Percentiles rank a stretch among this genome's conserved stretches.
phyloP scores from a whole-genome alignment of 2,797 vertebrate species.

The Halcyon leucocephala region DNA sequence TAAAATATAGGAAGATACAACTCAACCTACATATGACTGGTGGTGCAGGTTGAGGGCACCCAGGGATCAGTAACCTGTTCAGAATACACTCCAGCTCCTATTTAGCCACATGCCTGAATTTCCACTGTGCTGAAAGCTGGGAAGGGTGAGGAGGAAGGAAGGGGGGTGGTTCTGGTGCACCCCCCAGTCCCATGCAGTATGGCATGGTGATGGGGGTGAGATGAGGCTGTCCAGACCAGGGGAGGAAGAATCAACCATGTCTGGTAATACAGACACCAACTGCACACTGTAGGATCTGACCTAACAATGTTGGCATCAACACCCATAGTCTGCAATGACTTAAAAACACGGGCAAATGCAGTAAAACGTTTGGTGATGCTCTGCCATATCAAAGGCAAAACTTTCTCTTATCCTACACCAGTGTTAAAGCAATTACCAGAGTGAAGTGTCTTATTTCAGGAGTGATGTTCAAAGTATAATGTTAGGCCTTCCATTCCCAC shows the following conservation, averaged over 20 bases:
- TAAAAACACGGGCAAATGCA: background rate
- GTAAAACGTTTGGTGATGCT: background rate
- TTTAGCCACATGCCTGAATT: background rate
- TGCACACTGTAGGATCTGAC: background rate
- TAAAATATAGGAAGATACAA: background rate
- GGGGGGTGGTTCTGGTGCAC: background rate
- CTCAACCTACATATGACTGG: fast-evolving
- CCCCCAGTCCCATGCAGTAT: background rate
- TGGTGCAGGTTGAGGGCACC: background rate
- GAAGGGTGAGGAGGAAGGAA: background rate
- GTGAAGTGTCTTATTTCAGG: background rate
- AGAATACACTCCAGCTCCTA: background rate
- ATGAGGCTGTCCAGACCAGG: background rate
- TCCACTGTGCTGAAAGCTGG: background rate
- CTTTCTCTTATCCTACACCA: background rate
- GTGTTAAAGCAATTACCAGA: background rate
- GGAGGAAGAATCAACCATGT: background rate
- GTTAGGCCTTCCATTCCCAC: background rate
- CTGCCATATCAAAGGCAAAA: background rate
- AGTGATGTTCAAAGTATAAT: background rate
- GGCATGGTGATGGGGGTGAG: fast-evolving
- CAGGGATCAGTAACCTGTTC: background rate
- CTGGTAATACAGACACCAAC: background rate
- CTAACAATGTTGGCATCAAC: fast-evolving
- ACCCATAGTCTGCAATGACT: fast-evolving